Base-by-base conservation (phyloP, 2,113 vertebrate species). In the Gambusia affinis region DNA sequence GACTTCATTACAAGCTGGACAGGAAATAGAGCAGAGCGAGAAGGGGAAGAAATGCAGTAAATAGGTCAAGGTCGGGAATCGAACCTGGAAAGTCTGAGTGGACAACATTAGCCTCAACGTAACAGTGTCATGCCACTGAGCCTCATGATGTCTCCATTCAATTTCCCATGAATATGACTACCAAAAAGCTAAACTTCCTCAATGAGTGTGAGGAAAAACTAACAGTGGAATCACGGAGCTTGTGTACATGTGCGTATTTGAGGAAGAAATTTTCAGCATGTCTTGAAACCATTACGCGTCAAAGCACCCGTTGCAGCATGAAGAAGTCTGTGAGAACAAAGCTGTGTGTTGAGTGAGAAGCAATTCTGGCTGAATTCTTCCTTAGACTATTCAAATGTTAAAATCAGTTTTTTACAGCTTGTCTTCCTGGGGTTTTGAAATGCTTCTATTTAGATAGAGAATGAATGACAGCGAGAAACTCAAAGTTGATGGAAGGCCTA, bases 391-490 rank as follows among this genome's bases (percentile, higher is more conserved):
- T 87, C 70, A 66, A 67, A 74, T 65, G 22, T 29, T 64, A 3
- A 70, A 88, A 82, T 81, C 72, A 30, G 57, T 86, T 44, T 79
- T 88, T 89, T 83, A 87, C 88, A 88, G 81, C 60, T 85, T 66
- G 78, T 80, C 54, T 87, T 90, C 60, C 68, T 44, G 70, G 75
- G 63, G 64, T 64, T 83, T 77, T 77, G 19, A 14, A 79, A 80
- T 17, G 11, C 39, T 69, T 17, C 35, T 2, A 30, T 69, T 91
- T 78, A 54, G 76, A 74, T 33, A 51, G 28, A 31, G 35, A 35
- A 67, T 78, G 80, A 87, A 80, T 86, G 75, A 79, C 68, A 80
- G 67, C 64, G 78, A 84, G 79, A 69, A 77, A 75, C 67, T n/a
- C 67, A 62, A 12, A 77, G 80, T 72, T 5, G 35, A 67, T 24